Percentiles rank a stretch among this genome's conserved stretches.
Evolutionary conservation across 2,113 vertebrate species (phyloP).

Genomic region (Mustela nigripes): DNA sequence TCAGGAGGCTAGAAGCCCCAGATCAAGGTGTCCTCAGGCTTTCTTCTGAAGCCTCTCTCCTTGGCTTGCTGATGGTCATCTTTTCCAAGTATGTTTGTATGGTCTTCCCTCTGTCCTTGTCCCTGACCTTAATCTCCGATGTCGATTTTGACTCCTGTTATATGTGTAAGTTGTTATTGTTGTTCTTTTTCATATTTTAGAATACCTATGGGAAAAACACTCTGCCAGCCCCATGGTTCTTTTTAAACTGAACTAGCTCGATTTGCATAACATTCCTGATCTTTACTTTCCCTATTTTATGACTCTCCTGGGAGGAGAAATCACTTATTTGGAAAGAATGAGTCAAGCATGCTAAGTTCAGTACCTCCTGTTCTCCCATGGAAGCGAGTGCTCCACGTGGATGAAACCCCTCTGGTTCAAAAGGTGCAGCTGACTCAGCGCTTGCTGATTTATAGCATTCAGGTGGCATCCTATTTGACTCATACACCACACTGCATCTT

Average conservation of each 20-base stretch:
- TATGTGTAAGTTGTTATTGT: not conserved
- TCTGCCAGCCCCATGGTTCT: not conserved
- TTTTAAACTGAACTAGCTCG: not conserved
- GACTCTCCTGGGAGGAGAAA: not conserved
- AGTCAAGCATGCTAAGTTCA: not conserved
- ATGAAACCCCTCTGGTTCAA: not conserved
- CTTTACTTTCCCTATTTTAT: not conserved
- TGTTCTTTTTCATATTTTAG: not conserved
- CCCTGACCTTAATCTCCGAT: not conserved
- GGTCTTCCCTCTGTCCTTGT: not conserved
- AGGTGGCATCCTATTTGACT: not conserved
- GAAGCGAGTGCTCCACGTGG: not conserved
- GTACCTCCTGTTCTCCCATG: not conserved
- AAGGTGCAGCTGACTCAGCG: not conserved
- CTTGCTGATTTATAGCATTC: not conserved
- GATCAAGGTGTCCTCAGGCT: not conserved
- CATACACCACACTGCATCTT: not conserved
- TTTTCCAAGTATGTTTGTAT: not conserved
- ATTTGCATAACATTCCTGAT: conserved; percentile 2
- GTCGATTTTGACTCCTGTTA: not conserved
- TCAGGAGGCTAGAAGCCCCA: not conserved
- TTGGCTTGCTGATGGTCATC: not conserved
- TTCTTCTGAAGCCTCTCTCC: not conserved
- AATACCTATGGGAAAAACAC: not conserved
- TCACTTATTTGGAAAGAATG: not conserved